A percentile compares a stretch with the other conserved stretches of the same genome.
Conservation (phyloP, 2,113 vertebrate genomes). For the Oryzias curvinotus region DNA sequence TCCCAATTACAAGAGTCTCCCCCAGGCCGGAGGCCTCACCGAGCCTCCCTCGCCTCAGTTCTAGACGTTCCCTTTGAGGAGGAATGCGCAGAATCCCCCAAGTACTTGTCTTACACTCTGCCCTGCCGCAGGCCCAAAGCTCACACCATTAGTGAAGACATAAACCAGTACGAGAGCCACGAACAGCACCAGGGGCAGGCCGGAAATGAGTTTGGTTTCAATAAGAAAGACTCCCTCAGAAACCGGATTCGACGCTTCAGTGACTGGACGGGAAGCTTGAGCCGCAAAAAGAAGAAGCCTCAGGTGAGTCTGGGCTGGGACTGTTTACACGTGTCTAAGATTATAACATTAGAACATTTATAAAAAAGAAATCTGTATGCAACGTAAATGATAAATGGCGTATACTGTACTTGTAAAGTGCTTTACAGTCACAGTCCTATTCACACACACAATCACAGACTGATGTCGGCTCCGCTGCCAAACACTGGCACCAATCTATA, state of each 20-base stretch:
- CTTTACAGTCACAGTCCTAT: no score
- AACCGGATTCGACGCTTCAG: slow-evolving; percentile 90
- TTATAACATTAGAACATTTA: neutral
- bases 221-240: slow-evolving; percentile 87
- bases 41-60: slow-evolving; percentile 86
- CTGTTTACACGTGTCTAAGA: neutral
- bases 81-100: slow-evolving; percentile 75
- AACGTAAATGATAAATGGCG: no score
- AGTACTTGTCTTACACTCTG: slow-evolving; percentile 90
- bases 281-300: slow-evolving; percentile 89
- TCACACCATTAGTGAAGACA: slow-evolving; percentile 52
- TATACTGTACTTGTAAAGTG: no score
- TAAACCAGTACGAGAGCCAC: slow-evolving; percentile 42
- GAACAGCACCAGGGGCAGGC: slow-evolving; percentile 47
- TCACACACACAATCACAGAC: no score
- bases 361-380: no score
- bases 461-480: no score
- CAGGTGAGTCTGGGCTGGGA: slow-evolving; percentile 74
- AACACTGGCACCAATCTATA: no score
- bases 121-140: slow-evolving; percentile 87
- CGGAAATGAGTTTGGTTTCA: slow-evolving; percentile 70
- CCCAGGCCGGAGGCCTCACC: slow-evolving; percentile 68
- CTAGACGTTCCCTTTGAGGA: slow-evolving; percentile 84
- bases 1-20: slow-evolving; percentile 60
- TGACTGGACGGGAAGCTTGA: slow-evolving; percentile 96